phyloP scores from a whole-genome alignment of 2,888 invertebrate genomes.

The Nipponacmea schrenckii region DNA sequence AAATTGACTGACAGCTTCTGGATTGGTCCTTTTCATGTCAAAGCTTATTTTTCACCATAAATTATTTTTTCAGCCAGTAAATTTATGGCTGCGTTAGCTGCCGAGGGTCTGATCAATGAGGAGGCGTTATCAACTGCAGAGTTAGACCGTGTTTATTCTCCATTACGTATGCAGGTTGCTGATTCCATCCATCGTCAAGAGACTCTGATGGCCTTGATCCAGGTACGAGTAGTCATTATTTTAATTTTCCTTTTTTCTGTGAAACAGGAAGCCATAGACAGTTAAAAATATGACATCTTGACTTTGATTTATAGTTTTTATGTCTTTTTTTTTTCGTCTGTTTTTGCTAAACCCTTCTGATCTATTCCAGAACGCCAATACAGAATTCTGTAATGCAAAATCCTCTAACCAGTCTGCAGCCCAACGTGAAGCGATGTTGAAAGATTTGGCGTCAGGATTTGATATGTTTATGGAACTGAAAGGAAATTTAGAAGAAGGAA shows the following conservation, averaged over 20 bases:
- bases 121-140: conserved; percentile 76
- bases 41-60: too few species aligned
- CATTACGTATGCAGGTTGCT: conserved; percentile 81
- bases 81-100: conserved; percentile 80
- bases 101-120: conserved; percentile 84
- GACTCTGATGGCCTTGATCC: conserved; percentile 56
- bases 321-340: too few species aligned
- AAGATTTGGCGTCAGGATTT: conserved; percentile 87
- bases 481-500: conserved; percentile 92
- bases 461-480: conserved; percentile 92
- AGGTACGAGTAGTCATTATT: too few species aligned
- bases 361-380: conserved; percentile 69
- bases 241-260: too few species aligned
- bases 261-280: too few species aligned
- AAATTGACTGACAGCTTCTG: too few species aligned
- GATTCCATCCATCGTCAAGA: conserved; percentile 74
- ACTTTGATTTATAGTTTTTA: too few species aligned
- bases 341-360: too few species aligned
- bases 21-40: too few species aligned
- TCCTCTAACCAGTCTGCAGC: conserved; percentile 74
- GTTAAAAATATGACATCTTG: too few species aligned
- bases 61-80: conserved; percentile 75
- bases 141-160: conserved; percentile 80
- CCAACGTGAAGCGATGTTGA: conserved; percentile 81
- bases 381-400: conserved; percentile 74